phyloP scores from a whole-genome alignment of 2,113 vertebrate species.

The Petrocephalus zakoni region DNA sequence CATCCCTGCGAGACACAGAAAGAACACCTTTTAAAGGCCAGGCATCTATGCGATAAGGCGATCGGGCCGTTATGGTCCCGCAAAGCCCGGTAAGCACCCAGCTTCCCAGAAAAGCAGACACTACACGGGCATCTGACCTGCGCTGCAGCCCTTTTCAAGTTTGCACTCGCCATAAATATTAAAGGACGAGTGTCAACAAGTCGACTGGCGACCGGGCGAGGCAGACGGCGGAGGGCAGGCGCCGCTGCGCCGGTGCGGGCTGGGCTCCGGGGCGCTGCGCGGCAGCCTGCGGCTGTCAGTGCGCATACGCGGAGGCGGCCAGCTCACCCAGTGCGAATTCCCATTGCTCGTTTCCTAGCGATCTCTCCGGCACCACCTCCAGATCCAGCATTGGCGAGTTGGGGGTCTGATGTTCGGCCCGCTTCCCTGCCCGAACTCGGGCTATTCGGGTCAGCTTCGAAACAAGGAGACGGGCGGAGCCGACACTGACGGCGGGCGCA shows the following conservation, averaged over 20 bases:
- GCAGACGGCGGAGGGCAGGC: neutral
- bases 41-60: neutral
- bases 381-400: constrained; percentile 96
- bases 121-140: neutral
- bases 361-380: constrained; percentile 98
- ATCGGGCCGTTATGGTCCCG: neutral
- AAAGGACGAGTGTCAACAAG: neutral
- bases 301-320: too few relatives aligned
- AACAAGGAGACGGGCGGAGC: too few relatives aligned
- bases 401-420: constrained; percentile 28
- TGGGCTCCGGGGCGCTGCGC: too few relatives aligned
- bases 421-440: constrained; percentile 37
- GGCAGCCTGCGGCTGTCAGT: too few relatives aligned
- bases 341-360: constrained; percentile 99
- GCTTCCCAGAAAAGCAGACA: neutral
- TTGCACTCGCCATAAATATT: neutral
- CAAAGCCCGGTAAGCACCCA: neutral
- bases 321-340: constrained; percentile 90
- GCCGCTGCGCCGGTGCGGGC: too few relatives aligned
- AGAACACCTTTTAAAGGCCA: neutral
- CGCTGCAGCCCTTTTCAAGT: neutral
- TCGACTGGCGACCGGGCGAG: neutral
- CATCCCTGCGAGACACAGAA: constrained; percentile 72
- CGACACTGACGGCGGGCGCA: too few relatives aligned
- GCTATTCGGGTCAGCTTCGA: constrained; percentile 32